A percentile compares a stretch with the other conserved stretches of the same genome.
Conservation (phyloP, 2,888 invertebrate genomes). For the Petrolisthes manimaculis region DNA sequence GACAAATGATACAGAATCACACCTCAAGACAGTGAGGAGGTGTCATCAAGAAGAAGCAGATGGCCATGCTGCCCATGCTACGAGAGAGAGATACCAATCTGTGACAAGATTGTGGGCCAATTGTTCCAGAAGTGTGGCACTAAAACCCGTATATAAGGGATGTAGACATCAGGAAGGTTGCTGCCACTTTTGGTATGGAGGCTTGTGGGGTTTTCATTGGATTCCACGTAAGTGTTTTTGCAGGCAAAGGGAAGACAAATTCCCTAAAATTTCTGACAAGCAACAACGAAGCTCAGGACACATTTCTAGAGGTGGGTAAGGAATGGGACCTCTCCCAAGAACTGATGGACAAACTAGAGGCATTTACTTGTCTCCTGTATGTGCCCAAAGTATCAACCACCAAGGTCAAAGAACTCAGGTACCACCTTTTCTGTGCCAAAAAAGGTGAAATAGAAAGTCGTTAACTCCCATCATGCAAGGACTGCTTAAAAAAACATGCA, state of each 20-base stretch:
- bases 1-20: slow-evolving; percentile 37
- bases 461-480: slow-evolving; percentile 32
- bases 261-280: slow-evolving; percentile 13
- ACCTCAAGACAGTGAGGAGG: slow-evolving; percentile 11
- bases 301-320: not conserved
- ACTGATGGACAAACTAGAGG: slow-evolving; percentile 35
- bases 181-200: not conserved
- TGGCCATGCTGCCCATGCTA: slow-evolving; percentile 27
- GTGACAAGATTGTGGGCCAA: slow-evolving; percentile 7
- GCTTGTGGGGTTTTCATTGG: slow-evolving; percentile 20
- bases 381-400: slow-evolving; percentile 1
- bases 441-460: slow-evolving; percentile 19
- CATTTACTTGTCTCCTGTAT: slow-evolving; percentile 15
- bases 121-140: slow-evolving; percentile 36
- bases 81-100: slow-evolving; percentile 27
- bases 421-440: slow-evolving; percentile 29
- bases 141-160: not conserved
- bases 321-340: not conserved
- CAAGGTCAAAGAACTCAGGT: slow-evolving; percentile 14
- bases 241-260: slow-evolving; percentile 39
- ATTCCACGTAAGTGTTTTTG: slow-evolving; percentile 29
- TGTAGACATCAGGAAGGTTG: not conserved
- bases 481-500: slow-evolving; percentile 26
- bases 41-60: slow-evolving; percentile 21
- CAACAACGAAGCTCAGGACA: slow-evolving; percentile 1